Base-by-base conservation (phyloP, 2,888 invertebrate genomes). In the Seladonia tumulorum region DNA sequence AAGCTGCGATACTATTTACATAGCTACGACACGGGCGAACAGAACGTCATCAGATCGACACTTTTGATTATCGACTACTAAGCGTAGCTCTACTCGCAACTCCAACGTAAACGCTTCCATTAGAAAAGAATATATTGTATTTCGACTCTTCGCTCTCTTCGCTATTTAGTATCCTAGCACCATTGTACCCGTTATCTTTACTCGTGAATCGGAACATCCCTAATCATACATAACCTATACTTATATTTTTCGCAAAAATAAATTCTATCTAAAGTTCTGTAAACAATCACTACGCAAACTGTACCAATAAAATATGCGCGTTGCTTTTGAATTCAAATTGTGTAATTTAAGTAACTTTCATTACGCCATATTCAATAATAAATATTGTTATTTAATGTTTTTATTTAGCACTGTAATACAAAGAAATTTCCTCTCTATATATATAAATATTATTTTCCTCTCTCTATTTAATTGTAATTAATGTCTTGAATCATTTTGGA, bases 401-500 rank as follows among this genome's bases (percentile, higher is more conserved):
- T 57, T 53, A 68, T 47, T 66, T 66, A 47, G 29, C 16, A 63
- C 16, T 29, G 12, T 63, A 63, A 18, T 18, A 29, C 16, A 18
- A 7, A 63, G 8, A 8, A 63, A 63, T 25, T 29, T 63, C 18
- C 29, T 29, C 10, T n/a, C 10, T 29, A n/a, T n/a, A n/a, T n/a
- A n/a, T n/a, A n/a, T n/a, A n/a, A n/a, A n/a, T n/a, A n/a, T n/a
- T n/a, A n/a, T n/a, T 25, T 29, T 63, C 18, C 29, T 29, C 10
- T n/a, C 10, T 29, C 35, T 35, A 35, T n/a, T 10, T 42, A 14
- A 72, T 57, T 71, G 22, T 66, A 70, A 53, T 66, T 18, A 70
- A 85, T 80, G n/a, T 77, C 45, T 2, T 80, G 73, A 39, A 77
- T 53, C 25, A 85, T 76, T 72, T 79, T 70, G 18, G 80, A 76